Evolutionary conservation across 2,113 vertebrate genomes (phyloP).

Genomic region (Panthera tigris): DNA sequence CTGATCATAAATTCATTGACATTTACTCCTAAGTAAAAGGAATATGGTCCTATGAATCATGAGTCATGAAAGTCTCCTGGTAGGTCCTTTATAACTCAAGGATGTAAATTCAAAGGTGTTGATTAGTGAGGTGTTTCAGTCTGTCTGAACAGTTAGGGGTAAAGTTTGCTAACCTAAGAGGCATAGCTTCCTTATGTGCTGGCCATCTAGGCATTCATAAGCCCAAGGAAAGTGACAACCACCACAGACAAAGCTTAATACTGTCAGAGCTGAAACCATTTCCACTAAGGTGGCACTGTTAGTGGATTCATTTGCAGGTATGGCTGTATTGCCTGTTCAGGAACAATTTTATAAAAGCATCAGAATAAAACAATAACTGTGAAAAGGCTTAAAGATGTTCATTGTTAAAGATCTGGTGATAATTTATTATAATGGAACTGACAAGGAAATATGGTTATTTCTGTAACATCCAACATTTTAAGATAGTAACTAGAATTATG

Average conservation of each 20-base stretch:
- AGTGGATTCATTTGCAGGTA: neutral
- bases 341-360: neutral
- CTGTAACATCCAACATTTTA: neutral
- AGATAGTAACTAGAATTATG: neutral
- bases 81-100: neutral
- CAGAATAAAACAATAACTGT: neutral
- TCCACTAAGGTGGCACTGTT: neutral
- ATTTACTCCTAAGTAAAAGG: neutral
- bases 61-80: neutral
- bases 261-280: neutral
- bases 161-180: neutral
- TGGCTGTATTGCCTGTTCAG: neutral
- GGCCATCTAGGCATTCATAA: neutral
- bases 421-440: neutral
- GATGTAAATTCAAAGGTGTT: neutral
- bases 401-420: neutral
- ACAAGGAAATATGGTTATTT: neutral
- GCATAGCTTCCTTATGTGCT: neutral
- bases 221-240: neutral
- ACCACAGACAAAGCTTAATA: neutral
- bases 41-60: neutral
- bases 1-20: neutral
- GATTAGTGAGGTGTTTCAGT: neutral
- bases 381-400: neutral
- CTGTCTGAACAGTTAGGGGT: neutral